These are phyloP conservation scores for Penaeus vannamei DNA, from an alignment of 1,140 invertebrate genomes.

Conservation along the genomic window DNA sequence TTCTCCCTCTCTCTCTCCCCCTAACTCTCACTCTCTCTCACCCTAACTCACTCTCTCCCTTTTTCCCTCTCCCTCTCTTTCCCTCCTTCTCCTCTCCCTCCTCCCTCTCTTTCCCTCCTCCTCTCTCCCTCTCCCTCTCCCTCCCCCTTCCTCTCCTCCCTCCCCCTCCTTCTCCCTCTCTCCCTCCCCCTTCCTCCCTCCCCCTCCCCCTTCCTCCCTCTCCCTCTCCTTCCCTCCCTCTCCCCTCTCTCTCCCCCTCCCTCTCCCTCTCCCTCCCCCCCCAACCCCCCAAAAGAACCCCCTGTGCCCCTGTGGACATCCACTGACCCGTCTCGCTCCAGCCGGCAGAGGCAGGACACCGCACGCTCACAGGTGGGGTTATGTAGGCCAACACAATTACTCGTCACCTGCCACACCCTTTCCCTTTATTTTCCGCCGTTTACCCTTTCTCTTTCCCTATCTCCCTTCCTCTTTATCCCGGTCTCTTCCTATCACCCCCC, in stretches of 20 bases:
- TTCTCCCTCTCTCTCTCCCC: neutral
- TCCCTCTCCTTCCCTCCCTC: too few species aligned
- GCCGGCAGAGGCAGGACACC: too few species aligned
- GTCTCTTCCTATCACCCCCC: neutral
- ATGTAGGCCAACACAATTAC: neutral
- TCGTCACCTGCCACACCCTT: neutral
- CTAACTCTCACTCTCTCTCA: too few species aligned
- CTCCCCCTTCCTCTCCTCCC: neutral
- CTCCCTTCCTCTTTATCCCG: neutral
- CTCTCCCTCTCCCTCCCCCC: neutral
- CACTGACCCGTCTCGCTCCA: too few species aligned
- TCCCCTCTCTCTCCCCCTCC: neutral
- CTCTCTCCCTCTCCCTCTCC: neutral
- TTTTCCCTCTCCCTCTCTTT: neutral
- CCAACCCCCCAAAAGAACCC: too few species aligned
- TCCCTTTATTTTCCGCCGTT: neutral
- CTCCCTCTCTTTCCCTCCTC: neutral
- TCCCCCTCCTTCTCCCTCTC: neutral
- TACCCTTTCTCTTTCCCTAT: conserved; percentile 5
- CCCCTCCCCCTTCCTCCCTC: neutral
- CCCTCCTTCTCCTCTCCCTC: too few species aligned
- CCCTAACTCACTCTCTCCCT: neutral
- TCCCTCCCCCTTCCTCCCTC: neutral
- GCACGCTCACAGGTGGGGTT: too few species aligned
- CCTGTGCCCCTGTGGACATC: too few species aligned